These are phyloP conservation scores for Polyommatus icarus DNA, from an alignment of 2,888 invertebrate genomes.

Conservation along the genomic window DNA sequence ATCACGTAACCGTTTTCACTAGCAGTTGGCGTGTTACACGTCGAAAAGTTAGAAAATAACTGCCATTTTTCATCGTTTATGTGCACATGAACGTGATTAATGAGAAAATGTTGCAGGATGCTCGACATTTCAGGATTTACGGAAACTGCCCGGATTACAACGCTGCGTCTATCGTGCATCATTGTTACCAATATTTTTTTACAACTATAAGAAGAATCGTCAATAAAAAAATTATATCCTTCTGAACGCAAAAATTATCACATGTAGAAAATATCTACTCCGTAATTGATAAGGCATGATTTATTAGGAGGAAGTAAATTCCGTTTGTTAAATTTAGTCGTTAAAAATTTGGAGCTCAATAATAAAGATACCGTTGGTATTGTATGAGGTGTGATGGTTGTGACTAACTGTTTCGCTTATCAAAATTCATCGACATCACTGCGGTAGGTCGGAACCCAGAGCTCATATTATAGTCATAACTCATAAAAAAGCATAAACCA, in stretches of 20 bases:
- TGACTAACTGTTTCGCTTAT: not conserved
- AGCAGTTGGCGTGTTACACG: constrained; percentile 34
- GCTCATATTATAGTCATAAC: no score
- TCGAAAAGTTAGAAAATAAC: constrained; percentile 39
- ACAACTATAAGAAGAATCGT: no score
- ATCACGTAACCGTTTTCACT: constrained; percentile 28
- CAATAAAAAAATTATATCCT: no score
- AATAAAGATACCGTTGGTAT: not conserved
- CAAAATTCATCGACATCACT: not conserved
- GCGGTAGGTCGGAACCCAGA: not conserved
- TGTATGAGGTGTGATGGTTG: not conserved
- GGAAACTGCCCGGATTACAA: not conserved
- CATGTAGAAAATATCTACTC: not conserved
- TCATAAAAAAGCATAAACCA: no score
- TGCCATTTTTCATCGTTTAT: constrained; percentile 37
- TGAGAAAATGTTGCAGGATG: constrained; percentile 39
- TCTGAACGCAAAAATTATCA: no score
- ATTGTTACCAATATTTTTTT: not conserved
- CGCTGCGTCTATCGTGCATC: not conserved
- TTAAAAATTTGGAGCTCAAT: not conserved
- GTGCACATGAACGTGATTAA: constrained; percentile 35
- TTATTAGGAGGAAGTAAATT: not conserved
- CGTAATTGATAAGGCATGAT: not conserved
- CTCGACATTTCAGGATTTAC: not conserved
- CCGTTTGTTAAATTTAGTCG: not conserved